Evolutionary conservation across 35 echinoderm and acorn worm species (phyloP).

Genomic region (Holothuria glaberrima): DNA sequence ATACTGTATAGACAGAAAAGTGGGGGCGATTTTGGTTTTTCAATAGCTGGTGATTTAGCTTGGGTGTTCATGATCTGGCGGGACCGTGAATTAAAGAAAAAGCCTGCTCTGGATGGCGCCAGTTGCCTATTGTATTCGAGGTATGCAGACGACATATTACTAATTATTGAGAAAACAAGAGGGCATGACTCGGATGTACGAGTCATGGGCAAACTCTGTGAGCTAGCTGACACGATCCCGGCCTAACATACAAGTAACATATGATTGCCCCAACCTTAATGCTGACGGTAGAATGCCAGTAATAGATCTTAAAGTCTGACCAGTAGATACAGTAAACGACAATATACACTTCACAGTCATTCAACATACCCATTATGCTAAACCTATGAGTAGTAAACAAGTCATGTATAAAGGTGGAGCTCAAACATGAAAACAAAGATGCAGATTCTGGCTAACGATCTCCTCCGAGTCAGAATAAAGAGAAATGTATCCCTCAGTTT

Average conservation of each 20-base stretch:
- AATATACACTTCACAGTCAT: neutral
- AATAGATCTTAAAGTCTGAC: neutral
- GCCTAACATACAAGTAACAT: neutral
- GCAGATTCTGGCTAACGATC: too few species aligned
- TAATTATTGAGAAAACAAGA: neutral
- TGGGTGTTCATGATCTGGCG: slow-evolving; percentile 3
- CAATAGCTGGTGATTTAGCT: neutral
- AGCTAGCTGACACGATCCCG: neutral
- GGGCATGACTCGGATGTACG: neutral
- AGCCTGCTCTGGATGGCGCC: neutral
- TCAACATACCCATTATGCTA: too few species aligned
- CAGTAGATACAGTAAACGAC: too few species aligned
- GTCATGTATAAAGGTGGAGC: neutral
- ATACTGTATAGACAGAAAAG: too few species aligned
- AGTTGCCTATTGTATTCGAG: neutral
- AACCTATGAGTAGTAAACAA: too few species aligned
- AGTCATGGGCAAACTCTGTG: neutral
- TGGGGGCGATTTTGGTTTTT: neutral
- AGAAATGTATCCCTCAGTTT: too few species aligned
- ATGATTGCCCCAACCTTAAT: slow-evolving; percentile 9
- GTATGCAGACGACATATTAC: neutral
- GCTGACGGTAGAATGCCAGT: slow-evolving; percentile 19
- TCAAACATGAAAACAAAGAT: too few species aligned
- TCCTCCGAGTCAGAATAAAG: too few species aligned
- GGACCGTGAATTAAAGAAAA: slow-evolving; percentile 11